Evolutionary conservation across 2,888 invertebrate species (phyloP), one percentile per base, ranked within the genome.

Genomic region (Tortricodes alternella): DNA sequence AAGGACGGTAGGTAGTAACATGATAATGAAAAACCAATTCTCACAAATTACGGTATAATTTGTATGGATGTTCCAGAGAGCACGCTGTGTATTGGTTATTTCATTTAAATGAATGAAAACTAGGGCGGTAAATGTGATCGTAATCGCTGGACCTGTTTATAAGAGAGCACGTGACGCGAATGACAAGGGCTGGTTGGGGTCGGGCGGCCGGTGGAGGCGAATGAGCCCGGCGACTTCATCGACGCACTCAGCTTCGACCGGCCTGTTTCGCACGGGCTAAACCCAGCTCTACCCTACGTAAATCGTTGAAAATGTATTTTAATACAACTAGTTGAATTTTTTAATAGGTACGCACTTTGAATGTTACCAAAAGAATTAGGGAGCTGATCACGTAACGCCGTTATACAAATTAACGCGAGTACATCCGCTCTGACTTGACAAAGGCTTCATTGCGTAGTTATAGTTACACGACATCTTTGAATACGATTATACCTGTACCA

Each of bases 91-190:
- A 46, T 21, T 46, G 21, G 19, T 34, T 21, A 21, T 21, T 19
- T 23, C 27, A 52, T 52, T 52, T n/a, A 52, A 43, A 52, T 52
- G 51, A 52, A 52, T 51, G 34, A 37, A 49, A 43, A 21, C 56
- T 55, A 27, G 49, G 18, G 32, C 43, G 32, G 50, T 21, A 59
- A 59, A 58, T 53, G 52, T 41, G 35, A 41, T 50, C 43, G 44
- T 60, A 59, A 61, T 62, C 62, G 64, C 57, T 58, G 58, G 53
- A 64, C 62, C 62, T 64, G 65, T 62, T 64, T 58, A 51, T 51
- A 46, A 37, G 50, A 46, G 55, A 58, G 53, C 60, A 61, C 55
- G 58, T 62, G 61, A 58, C 59, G 58, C 18, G 51, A 51, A 38
- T 57, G 44, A 37, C 32, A 43, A 52, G 52, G 55, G 38, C 48